These are phyloP conservation scores for Octopus bimaculoides DNA, from an alignment of 1,140 invertebrate genomes.

Conservation along the genomic window DNA sequence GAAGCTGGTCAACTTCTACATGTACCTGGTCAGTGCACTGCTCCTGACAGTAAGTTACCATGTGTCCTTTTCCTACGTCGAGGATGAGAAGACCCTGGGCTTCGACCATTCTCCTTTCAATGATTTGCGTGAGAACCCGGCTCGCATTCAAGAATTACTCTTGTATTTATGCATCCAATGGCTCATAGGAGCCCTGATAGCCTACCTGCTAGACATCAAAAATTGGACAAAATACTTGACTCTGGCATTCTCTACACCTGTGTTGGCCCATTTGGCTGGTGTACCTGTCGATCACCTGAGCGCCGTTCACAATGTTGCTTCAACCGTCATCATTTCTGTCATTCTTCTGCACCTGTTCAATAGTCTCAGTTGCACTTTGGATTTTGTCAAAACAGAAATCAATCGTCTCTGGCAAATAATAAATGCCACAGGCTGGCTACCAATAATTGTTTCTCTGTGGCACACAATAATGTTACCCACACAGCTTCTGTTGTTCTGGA, in stretches of 20 bases:
- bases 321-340: slow-evolving; percentile 53
- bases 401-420: slow-evolving; percentile 36
- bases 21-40: slow-evolving; percentile 59
- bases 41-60: slow-evolving; percentile 57
- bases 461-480: slow-evolving; percentile 57
- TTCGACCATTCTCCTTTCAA: slow-evolving; percentile 33
- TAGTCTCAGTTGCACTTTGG: slow-evolving; percentile 55
- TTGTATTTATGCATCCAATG: slow-evolving; percentile 56
- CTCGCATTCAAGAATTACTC: slow-evolving; percentile 42
- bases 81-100: slow-evolving; percentile 37
- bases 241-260: slow-evolving; percentile 59
- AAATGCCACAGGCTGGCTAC: slow-evolving; percentile 52
- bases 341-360: slow-evolving; percentile 59
- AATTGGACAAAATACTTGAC: slow-evolving; percentile 52
- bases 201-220: slow-evolving; percentile 59
- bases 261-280: slow-evolving; percentile 58
- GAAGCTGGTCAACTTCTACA: slow-evolving; percentile 59
- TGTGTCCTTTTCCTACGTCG: slow-evolving; percentile 59
- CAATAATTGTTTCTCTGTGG: slow-evolving; percentile 54
- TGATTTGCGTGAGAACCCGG: slow-evolving; percentile 44
- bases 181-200: slow-evolving; percentile 55
- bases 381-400: slow-evolving; percentile 51
- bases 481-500: slow-evolving; percentile 61
- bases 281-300: slow-evolving; percentile 56
- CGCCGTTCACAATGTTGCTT: slow-evolving; percentile 60